Evolutionary conservation across 2,113 vertebrate species (phyloP).

Genomic region (Dunckerocampus dactyliophorus): DNA sequence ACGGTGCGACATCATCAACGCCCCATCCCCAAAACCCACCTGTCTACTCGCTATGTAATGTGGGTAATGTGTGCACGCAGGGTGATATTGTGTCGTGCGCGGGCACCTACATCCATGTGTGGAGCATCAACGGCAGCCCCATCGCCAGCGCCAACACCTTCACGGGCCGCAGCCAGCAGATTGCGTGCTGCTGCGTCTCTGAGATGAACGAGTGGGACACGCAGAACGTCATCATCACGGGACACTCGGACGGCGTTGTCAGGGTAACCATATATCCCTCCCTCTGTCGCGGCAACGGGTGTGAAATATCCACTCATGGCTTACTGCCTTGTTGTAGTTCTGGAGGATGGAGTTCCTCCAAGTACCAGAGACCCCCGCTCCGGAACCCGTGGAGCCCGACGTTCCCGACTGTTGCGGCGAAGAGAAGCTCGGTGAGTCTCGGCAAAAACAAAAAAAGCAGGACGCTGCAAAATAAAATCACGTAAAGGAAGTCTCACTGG

Average conservation of each 20-base stretch:
- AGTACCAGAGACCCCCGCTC: constrained; percentile 96
- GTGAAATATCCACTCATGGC: neutral
- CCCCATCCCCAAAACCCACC: neutral
- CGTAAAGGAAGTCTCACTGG: neutral
- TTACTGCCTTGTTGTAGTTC: constrained; percentile 73
- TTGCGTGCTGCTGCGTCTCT: constrained; percentile 92
- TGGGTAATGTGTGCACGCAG: constrained; percentile 55
- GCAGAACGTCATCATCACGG: constrained; percentile 95
- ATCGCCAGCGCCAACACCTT: constrained; percentile 94
- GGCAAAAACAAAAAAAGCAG: neutral
- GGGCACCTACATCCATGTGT: constrained; percentile 92
- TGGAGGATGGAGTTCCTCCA: constrained; percentile 99
- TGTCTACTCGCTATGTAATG: no score
- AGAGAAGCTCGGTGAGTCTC: constrained; percentile 83
- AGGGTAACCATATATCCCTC: constrained; percentile 68
- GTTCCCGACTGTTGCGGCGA: constrained; percentile 88
- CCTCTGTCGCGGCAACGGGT: no score
- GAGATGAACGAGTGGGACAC: constrained; percentile 99
- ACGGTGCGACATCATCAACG: constrained; percentile 74
- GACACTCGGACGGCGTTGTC: constrained; percentile 94
- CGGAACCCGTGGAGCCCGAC: constrained; percentile 83
- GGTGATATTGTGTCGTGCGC: constrained; percentile 95
- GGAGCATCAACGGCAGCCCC: constrained; percentile 98
- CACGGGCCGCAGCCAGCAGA: constrained; percentile 93
- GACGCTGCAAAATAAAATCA: neutral